Conservation (phyloP, 92 coral and sea anemone species). For the Heliopora coerulea region DNA sequence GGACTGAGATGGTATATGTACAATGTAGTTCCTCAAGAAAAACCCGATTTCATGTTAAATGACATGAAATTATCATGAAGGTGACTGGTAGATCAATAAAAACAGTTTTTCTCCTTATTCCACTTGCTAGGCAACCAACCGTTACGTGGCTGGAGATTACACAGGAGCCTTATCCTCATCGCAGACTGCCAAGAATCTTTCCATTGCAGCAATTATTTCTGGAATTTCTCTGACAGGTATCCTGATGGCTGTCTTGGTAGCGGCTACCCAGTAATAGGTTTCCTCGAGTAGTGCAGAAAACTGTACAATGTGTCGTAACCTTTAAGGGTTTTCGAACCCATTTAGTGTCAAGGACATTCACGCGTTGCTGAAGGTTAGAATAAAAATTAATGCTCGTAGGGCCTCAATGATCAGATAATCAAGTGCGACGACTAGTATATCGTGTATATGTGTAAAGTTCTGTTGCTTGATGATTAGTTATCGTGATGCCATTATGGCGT, state of each 20-base stretch:
- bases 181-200: neutral
- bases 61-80: neutral
- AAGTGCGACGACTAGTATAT: no score
- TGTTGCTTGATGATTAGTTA: no score
- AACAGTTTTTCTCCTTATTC: neutral
- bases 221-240: neutral
- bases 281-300: no score
- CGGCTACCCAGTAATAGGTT: neutral
- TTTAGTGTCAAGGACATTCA: neutral
- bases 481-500: no score
- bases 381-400: neutral
- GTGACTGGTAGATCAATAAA: neutral
- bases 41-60: no score
- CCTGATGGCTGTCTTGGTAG: neutral
- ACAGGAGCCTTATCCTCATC: conserved; percentile 11
- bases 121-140: neutral
- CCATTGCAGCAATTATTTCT: neutral
- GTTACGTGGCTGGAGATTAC: conserved; percentile 2
- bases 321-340: no score
- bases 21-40: no score
- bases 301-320: no score
- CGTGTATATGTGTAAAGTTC: no score
- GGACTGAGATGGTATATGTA: no score
- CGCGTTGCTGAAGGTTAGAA: neutral
- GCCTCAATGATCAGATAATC: no score